Evolutionary conservation across 2,797 vertebrate genomes (phyloP).

Genomic region (Macropodus opercularis): DNA sequence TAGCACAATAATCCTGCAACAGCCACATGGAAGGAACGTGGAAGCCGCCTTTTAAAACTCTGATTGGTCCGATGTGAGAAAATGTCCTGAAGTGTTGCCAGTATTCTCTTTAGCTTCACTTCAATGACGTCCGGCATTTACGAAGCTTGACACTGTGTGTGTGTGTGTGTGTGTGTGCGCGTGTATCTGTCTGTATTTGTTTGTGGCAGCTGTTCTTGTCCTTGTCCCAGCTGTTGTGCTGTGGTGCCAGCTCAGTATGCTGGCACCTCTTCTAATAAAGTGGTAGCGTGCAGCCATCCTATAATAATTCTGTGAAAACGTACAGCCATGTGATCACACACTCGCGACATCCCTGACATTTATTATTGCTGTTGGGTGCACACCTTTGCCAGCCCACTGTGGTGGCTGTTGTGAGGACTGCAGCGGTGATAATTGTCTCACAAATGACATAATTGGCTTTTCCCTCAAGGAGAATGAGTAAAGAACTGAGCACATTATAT

Average conservation of each 20-base stretch:
- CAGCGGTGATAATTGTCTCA: slow-evolving; percentile 31
- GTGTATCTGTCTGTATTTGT: slow-evolving; percentile 27
- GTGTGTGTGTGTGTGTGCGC: too few relatives aligned
- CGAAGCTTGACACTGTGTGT: slow-evolving; percentile 24
- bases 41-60: slow-evolving; percentile 34
- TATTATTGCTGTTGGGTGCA: slow-evolving; percentile 10
- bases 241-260: slow-evolving; percentile 62
- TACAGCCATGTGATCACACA: slow-evolving; percentile 20
- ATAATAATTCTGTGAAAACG: slow-evolving; percentile 31
- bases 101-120: slow-evolving; percentile 40
- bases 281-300: slow-evolving; percentile 39
- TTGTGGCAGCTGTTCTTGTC: slow-evolving; percentile 58
- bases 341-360: slow-evolving; percentile 26
- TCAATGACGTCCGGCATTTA: slow-evolving; percentile 47
- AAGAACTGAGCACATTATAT: slow-evolving; percentile 50
- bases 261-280: slow-evolving; percentile 67
- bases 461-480: slow-evolving; percentile 39
- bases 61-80: slow-evolving; percentile 39
- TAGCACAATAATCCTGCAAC: slow-evolving; percentile 43
- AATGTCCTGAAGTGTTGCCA: slow-evolving; percentile 20
- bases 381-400: slow-evolving; percentile 24
- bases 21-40: slow-evolving; percentile 41
- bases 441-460: slow-evolving; percentile 49
- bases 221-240: slow-evolving; percentile 67
- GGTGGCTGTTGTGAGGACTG: slow-evolving; percentile 15